Evolutionary conservation across 35 echinoderm and acorn worm genomes (phyloP).

Genomic region (Apostichopus parvimensis): DNA sequence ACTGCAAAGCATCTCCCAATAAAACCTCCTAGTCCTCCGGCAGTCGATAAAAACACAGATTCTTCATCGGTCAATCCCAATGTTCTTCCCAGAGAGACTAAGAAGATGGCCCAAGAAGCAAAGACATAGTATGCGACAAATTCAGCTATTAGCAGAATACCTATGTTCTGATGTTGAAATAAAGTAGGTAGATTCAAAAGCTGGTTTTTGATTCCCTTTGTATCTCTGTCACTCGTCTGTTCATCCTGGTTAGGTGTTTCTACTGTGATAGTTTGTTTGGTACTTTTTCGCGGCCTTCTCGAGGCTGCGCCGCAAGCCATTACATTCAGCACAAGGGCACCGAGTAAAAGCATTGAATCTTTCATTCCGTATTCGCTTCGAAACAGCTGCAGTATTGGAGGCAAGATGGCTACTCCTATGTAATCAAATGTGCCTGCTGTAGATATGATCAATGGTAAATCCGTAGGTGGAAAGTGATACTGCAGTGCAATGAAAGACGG

Average conservation of each 20-base stretch:
- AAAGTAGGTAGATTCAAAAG: neutral
- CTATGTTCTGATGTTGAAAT: neutral
- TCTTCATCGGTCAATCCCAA: neutral
- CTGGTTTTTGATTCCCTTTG: neutral
- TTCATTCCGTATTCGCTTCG: constrained; percentile 9
- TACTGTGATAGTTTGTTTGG: neutral
- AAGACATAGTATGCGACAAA: neutral
- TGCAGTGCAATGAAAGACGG: neutral
- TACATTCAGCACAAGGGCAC: neutral
- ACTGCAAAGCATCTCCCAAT: neutral
- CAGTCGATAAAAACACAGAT: constrained; percentile 19
- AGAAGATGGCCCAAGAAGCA: constrained; percentile 21
- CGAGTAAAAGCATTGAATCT: neutral
- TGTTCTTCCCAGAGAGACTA: constrained; percentile 14
- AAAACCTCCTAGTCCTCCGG: constrained; percentile 1
- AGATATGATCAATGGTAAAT: neutral
- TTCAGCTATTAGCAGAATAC: neutral
- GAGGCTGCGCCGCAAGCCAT: neutral
- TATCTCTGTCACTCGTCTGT: neutral
- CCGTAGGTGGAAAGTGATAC: neutral
- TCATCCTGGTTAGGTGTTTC: neutral
- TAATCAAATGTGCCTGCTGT: neutral
- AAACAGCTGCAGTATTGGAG: neutral
- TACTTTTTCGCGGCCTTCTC: neutral
- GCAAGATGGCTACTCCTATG: constrained; percentile 1